phyloP scores from a whole-genome alignment of 2,113 vertebrate species.

The Gymnobelideus leadbeateri region DNA sequence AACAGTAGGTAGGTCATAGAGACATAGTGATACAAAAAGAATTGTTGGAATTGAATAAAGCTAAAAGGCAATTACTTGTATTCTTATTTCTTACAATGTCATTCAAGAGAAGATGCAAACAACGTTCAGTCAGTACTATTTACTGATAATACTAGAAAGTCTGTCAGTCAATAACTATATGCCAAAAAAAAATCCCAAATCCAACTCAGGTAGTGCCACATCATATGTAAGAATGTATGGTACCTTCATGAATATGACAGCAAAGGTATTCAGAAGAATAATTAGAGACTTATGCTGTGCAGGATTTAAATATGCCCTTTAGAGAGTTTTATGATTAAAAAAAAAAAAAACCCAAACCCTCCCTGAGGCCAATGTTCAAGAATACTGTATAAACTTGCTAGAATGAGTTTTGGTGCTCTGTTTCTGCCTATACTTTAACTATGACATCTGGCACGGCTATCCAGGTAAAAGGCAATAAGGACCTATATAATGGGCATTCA shows the following conservation, averaged over 20 bases:
- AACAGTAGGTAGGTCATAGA: neutral
- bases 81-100: neutral
- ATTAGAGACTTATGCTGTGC: neutral
- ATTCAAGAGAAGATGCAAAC: neutral
- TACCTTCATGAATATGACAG: neutral
- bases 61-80: neutral
- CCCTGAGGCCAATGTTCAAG: neutral
- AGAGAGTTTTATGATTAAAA: neutral
- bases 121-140: neutral
- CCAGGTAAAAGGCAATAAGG: neutral
- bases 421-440: neutral
- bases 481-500: neutral
- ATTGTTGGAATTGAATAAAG: neutral
- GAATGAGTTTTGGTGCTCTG: neutral
- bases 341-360: neutral
- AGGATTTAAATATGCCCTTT: neutral
- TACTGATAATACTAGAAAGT: neutral
- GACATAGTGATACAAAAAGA: neutral
- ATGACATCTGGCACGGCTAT: neutral
- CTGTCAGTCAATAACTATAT: neutral
- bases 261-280: neutral
- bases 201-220: neutral
- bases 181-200: slow-evolving; percentile 14
- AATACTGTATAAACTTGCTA: neutral
- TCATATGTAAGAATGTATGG: neutral